A percentile compares a stretch with the other conserved stretches of the same genome.
Evolutionary conservation across 2,113 vertebrate species (phyloP).

Genomic region (Isichthys henryi): DNA sequence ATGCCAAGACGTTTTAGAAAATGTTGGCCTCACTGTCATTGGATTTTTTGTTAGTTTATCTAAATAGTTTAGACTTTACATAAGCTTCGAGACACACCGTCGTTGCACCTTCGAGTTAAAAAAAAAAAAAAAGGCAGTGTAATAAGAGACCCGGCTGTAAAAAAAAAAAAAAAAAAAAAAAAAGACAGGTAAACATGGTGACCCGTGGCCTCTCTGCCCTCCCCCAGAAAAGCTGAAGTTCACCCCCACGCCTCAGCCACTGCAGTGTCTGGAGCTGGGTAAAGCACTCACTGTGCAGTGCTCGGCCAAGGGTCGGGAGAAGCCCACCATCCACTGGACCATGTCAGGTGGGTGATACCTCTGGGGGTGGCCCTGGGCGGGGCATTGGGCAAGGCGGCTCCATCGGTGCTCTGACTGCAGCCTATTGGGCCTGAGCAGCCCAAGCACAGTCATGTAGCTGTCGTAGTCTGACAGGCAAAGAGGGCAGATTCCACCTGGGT

Average conservation of each 20-base stretch:
- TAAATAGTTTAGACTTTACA: not conserved
- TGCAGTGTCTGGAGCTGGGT: constrained; percentile 91
- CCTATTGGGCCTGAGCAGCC: not conserved
- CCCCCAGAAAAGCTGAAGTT: constrained; percentile 92
- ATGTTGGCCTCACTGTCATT: not conserved
- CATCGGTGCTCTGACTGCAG: not conserved
- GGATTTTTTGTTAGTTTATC: not conserved
- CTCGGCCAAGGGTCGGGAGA: constrained; percentile 80
- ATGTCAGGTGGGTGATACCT: constrained; percentile 70
- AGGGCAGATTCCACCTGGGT: not conserved
- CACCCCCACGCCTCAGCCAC: constrained; percentile 78
- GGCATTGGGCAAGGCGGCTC: not conserved
- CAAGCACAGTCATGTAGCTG: too few species aligned
- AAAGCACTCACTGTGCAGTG: constrained; percentile 81
- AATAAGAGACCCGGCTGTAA: not conserved
- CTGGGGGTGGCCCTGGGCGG: not conserved
- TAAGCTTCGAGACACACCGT: not conserved
- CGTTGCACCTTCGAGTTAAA: not conserved
- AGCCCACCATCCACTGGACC: constrained; percentile 81
- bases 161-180: not conserved
- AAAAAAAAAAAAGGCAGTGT: not conserved
- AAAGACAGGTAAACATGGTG: not conserved
- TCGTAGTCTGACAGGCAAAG: not conserved
- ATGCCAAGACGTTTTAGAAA: not conserved
- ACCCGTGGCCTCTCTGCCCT: not conserved